A percentile compares a stretch with the other conserved stretches of the same genome.
phyloP scores from a whole-genome alignment of 2,113 vertebrate genomes.

The Pholis gunnellus region DNA sequence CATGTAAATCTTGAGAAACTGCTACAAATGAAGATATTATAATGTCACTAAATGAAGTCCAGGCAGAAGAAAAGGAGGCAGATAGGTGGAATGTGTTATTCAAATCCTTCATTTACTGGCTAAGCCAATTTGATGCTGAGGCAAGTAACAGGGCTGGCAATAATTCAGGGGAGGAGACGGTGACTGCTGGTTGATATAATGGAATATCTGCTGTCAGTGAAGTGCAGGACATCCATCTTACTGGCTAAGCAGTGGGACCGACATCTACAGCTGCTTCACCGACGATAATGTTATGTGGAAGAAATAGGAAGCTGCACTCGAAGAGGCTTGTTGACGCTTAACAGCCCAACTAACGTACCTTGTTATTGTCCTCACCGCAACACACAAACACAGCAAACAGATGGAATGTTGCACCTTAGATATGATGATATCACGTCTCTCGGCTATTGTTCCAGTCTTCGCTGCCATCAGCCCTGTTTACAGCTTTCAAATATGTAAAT shows the following conservation, averaged over 20 bases:
- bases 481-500: not conserved
- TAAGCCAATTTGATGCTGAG: conserved; percentile 83
- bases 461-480: conserved; percentile 9
- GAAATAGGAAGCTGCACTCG: conserved; percentile 20
- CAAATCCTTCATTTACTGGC: conserved; percentile 82
- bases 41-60: conserved; percentile 65
- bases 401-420: conserved; percentile 25
- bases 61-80: conserved; percentile 55
- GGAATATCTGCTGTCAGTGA: conserved; percentile 78
- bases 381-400: conserved; percentile 19
- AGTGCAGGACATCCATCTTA: conserved; percentile 74
- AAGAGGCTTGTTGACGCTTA: conserved; percentile 39
- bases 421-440: conserved; percentile 17
- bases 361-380: conserved; percentile 20
- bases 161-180: conserved; percentile 73
- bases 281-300: conserved; percentile 43
- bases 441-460: not conserved
- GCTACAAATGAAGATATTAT: conserved; percentile 64
- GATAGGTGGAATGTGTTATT: conserved; percentile 81
- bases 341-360: conserved; percentile 15
- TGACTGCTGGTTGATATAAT: conserved; percentile 78
- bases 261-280: conserved; percentile 57
- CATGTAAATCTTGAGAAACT: conserved; percentile 35
- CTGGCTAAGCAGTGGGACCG: conserved; percentile 55
- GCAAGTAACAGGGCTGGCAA: conserved; percentile 69